Percentiles rank a stretch among this genome's conserved stretches.
These are phyloP conservation scores for Rhopalosiphum maidis DNA, from an alignment of 1,140 invertebrate species.

Conservation along the genomic window DNA sequence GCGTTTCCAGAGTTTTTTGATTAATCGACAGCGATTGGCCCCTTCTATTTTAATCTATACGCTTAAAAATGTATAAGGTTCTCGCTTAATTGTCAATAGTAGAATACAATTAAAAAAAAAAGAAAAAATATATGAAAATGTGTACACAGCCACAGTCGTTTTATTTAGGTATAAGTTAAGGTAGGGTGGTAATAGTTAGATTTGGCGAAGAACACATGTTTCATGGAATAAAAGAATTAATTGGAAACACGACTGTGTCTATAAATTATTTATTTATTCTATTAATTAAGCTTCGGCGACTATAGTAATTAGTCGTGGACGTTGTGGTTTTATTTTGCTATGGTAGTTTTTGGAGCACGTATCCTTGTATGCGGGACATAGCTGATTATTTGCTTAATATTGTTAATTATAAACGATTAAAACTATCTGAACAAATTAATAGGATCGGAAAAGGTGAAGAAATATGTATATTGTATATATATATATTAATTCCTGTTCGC, in stretches of 20 bases:
- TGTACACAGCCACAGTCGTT: neutral
- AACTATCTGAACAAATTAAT: neutral
- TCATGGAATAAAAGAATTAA: neutral
- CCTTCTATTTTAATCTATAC: neutral
- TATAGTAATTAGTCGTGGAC: no score
- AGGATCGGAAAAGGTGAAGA: neutral
- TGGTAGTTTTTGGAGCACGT: no score
- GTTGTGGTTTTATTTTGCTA: no score
- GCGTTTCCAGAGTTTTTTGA: slow-evolving; percentile 31
- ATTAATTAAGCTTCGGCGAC: no score
- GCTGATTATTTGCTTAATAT: no score
- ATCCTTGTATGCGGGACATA: no score
- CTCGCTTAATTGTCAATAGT: neutral
- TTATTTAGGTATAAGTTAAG: neutral
- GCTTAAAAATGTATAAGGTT: neutral
- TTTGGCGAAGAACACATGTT: neutral
- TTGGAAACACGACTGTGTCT: neutral
- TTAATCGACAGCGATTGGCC: slow-evolving; percentile 37
- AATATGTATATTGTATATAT: no score
- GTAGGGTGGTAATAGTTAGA: neutral
- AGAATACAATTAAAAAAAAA: neutral
- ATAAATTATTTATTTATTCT: neutral
- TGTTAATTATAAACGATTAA: neutral
- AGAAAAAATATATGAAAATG: neutral
- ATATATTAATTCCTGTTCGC: neutral